Base-by-base conservation (phyloP, 2,888 invertebrate genomes). In the Meloe dianella region DNA sequence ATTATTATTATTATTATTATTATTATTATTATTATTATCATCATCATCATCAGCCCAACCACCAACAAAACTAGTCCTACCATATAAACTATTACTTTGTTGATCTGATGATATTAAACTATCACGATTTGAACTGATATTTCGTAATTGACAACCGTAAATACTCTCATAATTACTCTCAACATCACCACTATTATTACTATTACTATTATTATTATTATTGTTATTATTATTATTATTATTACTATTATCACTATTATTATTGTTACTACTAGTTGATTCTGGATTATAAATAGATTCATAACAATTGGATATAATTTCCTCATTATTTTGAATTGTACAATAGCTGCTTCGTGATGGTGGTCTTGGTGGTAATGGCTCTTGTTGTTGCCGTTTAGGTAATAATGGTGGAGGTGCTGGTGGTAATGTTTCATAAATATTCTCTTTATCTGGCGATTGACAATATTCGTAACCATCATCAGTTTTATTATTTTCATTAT, bases 81-180 rank as follows among this genome's bases (percentile, higher is more conserved):
- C 88, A 71, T 89, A 89, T 61, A 89, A 84, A 74, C 89, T 89
- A 75, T 89, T 89, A 4, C 87, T 88, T 78, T 88, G 87, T 73
- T 88, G 87, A 71, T 89, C 89, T 65, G 87, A 88, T 1, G 87
- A 87, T 73, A 87, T 77, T n/a, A 88, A 85, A 7, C 87, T 83
- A 64, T 79, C 80, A 12, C 82, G 71, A 69, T 81, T 82, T 6
- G 74, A 75, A n/a, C 70, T 69, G 14, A 51, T 56, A 57, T 71
- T 69, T n/a, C 72, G 66, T 32, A 75, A 70, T 58, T 77, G 73
- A 54, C 75, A 74, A 35, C 77, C 80, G 59, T 77, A 76, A 61
- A 77, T 76, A 61, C 76, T 76, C 54, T 77, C 77, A 56, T 77
- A 77, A 64, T 72, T 56, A 35, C 73, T 70, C 38, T 76, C 77